Base-by-base conservation (phyloP, 2,888 invertebrate species). In the Adineta ricciae region DNA sequence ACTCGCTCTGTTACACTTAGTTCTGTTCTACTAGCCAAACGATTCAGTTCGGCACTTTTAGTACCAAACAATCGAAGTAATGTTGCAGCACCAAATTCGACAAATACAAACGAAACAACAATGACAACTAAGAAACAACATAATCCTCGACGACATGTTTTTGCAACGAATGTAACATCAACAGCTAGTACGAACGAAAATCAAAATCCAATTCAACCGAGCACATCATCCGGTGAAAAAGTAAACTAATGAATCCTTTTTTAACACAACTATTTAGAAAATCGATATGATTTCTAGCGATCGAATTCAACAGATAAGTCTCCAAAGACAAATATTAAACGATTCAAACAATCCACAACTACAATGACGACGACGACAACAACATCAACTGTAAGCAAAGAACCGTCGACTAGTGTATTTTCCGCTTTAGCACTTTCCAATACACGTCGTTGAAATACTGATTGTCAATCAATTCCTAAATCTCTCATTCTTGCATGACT, bases 91-190 rank as follows among this genome's bases (percentile, higher is more conserved):
- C 16, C 64, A 0, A 64, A 32, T 64, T 1, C 32, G 19, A 64
- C 27, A 19, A 64, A 27, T 64, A 4, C 64, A 7, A 32, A 64
- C 32, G 64, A 64, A 64, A 24, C 64, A 64, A 19, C 64, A 64
- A 14, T 32, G 11, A 64, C 32, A 64, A 64, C 64, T 8, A 64
- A 64, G 32, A 64, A 64, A 64, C 64, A 64, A 64, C 64, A 64
- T 64, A 64, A 64, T 32, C 64, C 64, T 64, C 64, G 64, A 64
- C 64, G 64, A 64, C 64, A 64, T 64, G 64, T 64, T 64, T 64
- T 64, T 36, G 3, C 64, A 64, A 64, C 64, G 8, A 64, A 64
- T 27, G 2, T 32, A 16, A 32, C 11, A 46, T 46, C 32, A 64
- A 19, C 32, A 4, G 4, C 7, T 64, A 27, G 19, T 64, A 14